Conservation (phyloP, 2,888 invertebrate species). For the Orgyia antiqua region DNA sequence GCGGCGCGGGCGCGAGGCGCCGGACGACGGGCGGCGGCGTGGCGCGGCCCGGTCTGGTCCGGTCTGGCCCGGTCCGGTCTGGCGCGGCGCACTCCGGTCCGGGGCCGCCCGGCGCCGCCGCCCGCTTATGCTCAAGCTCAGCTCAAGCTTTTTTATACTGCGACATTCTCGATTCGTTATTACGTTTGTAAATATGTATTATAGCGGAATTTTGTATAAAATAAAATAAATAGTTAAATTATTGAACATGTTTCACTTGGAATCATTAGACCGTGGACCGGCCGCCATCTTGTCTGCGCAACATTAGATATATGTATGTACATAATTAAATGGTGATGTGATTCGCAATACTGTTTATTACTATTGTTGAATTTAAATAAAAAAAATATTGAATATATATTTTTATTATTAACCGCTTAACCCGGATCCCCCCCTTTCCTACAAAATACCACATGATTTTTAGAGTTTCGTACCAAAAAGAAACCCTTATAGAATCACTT, state of each 20-base stretch:
- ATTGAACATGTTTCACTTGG: constrained; percentile 35
- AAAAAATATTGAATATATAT: background rate
- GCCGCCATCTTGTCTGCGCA: no score
- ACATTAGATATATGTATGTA: no score
- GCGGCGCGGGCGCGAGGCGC: constrained; percentile 11
- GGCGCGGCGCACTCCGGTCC: constrained; percentile 13
- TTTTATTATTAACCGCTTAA: background rate
- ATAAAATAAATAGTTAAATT: constrained; percentile 67
- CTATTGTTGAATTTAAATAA: background rate
- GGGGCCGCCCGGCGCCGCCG: constrained; percentile 38
- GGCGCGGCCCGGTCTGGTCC: constrained; percentile 8
- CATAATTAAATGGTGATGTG: no score
- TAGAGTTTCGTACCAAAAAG: no score
- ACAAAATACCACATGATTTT: no score
- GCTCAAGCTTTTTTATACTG: constrained; percentile 70
- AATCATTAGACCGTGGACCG: constrained; percentile 9
- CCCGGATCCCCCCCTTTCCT: background rate
- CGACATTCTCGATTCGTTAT: constrained; percentile 69
- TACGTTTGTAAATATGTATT: constrained; percentile 78
- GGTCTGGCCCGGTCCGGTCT: constrained; percentile 10
- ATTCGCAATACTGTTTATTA: background rate
- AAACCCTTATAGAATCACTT: no score
- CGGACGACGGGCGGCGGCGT: constrained; percentile 11
- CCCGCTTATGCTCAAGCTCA: constrained; percentile 63
- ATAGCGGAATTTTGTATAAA: constrained; percentile 74